Conservation (phyloP, 2,888 invertebrate genomes). For the Latrodectus elegans region DNA sequence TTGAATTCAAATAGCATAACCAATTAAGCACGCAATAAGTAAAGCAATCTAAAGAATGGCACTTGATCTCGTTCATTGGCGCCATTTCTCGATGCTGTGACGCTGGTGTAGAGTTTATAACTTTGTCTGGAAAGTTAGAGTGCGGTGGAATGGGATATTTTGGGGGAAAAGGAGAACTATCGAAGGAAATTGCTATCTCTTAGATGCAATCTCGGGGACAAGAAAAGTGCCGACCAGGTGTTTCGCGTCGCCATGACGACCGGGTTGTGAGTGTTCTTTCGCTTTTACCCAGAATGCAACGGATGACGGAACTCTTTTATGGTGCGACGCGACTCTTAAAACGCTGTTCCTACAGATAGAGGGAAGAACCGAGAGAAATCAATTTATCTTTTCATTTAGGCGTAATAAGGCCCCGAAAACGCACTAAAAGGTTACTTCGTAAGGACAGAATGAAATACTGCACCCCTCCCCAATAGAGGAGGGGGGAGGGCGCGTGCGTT, state of each 20-base stretch:
- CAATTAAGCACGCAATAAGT: no score
- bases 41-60: no score
- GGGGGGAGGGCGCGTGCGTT: background rate
- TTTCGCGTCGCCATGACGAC: conserved; percentile 60
- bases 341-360: conserved; percentile 11
- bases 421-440: conserved; percentile 42
- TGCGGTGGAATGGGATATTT: conserved; percentile 9
- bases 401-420: conserved; percentile 40
- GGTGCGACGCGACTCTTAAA: conserved; percentile 21
- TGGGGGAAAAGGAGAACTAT: conserved; percentile 20
- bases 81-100: background rate
- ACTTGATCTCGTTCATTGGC: no score
- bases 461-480: background rate
- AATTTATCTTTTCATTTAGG: conserved; percentile 63
- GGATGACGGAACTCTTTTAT: conserved; percentile 43
- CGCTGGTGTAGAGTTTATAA: conserved; percentile 14
- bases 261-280: conserved; percentile 20
- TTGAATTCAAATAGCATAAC: no score
- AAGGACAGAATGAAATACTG: conserved; percentile 49
- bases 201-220: conserved; percentile 21
- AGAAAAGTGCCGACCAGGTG: conserved; percentile 62
- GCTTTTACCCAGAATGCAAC: conserved; percentile 36
- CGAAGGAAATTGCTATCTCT: conserved; percentile 47
- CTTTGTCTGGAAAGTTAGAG: conserved; percentile 38
- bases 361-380: conserved; percentile 52